These are phyloP conservation scores for Zootoca vivipara DNA, from an alignment of 2,113 vertebrate genomes.

Conservation along the genomic window DNA sequence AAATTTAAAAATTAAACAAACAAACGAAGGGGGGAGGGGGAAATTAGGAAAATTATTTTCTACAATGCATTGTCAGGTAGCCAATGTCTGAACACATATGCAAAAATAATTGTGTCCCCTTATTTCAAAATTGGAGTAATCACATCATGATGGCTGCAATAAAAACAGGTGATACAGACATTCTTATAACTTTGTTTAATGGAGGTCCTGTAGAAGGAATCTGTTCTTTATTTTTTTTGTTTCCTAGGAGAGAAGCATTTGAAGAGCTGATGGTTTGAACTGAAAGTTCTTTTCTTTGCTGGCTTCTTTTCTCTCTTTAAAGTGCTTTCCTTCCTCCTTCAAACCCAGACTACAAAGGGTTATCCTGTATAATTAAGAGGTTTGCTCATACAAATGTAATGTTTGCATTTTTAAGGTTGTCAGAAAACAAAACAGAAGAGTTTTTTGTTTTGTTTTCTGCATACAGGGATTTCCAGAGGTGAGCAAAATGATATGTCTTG, in stretches of 20 bases:
- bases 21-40: background rate
- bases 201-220: background rate
- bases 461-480: background rate
- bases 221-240: background rate
- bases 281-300: background rate
- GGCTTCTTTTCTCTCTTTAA: background rate
- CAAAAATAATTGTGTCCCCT: background rate
- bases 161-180: background rate
- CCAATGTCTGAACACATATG: background rate
- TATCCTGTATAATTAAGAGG: constrained; percentile 17
- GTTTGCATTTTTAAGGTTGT: background rate
- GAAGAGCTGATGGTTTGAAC: background rate
- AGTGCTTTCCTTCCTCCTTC: background rate
- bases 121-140: background rate
- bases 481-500: background rate
- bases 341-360: background rate
- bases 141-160: background rate
- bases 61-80: background rate
- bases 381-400: background rate
- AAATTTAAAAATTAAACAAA: no score
- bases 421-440: background rate
- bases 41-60: background rate
- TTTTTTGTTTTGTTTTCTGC: background rate
- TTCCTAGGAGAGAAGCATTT: background rate
- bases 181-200: background rate